Percentiles rank a stretch among this genome's conserved stretches.
Conservation (phyloP, 2,113 vertebrate species). For the Barnardius zonarius region DNA sequence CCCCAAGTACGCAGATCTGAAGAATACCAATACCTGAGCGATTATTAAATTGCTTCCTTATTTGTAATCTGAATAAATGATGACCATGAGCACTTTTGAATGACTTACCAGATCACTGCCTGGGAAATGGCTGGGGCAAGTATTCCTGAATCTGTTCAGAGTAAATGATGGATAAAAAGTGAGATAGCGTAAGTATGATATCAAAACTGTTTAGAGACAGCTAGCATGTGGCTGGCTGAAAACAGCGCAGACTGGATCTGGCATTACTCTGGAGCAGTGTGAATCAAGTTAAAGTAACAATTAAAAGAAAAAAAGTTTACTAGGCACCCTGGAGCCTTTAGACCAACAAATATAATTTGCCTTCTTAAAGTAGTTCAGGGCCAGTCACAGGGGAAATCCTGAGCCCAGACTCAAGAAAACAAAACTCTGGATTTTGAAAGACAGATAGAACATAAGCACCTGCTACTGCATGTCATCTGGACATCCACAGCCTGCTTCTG, state of each 20-base stretch:
- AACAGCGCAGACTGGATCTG: background rate
- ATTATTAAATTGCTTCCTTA: background rate
- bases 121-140: background rate
- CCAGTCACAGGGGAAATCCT: background rate
- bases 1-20: background rate
- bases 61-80: background rate
- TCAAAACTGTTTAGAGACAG: background rate
- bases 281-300: background rate
- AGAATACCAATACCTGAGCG: background rate
- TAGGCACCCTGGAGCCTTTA: background rate
- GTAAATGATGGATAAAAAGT: background rate
- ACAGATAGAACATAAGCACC: background rate
- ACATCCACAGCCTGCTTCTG: background rate
- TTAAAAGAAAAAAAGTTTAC: background rate
- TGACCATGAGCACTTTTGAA: background rate
- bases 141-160: background rate
- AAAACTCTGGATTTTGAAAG: background rate
- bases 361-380: background rate
- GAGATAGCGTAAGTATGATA: background rate
- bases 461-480: background rate
- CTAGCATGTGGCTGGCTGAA: background rate
- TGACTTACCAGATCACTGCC: background rate
- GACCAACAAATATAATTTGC: background rate
- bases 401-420: background rate
- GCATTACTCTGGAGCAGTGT: background rate